A percentile compares a stretch with the other conserved stretches of the same genome.
Conservation (phyloP, 2,113 vertebrate species). For the Channa maculata region DNA sequence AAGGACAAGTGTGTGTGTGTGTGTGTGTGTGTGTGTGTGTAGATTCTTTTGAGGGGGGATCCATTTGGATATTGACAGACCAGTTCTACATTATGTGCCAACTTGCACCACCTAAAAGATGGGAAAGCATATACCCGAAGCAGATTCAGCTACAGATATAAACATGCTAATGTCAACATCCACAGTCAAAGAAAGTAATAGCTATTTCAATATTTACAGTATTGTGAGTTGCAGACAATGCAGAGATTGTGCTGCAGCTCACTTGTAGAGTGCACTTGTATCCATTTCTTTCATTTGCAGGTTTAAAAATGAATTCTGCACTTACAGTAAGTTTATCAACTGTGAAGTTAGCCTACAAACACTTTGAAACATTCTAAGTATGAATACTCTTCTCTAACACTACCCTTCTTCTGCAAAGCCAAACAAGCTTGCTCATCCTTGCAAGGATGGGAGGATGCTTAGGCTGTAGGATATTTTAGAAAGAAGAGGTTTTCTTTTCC, state of each 20-base stretch:
- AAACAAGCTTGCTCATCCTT: background rate
- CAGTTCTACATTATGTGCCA: background rate
- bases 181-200: background rate
- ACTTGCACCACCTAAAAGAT: background rate
- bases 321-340: too few relatives aligned
- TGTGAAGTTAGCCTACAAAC: too few relatives aligned
- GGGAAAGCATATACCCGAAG: background rate
- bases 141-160: background rate
- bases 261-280: background rate
- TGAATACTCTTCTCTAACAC: too few relatives aligned
- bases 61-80: background rate
- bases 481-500: constrained; percentile 32
- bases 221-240: background rate
- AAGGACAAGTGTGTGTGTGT: constrained; percentile 21
- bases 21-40: constrained; percentile 4
- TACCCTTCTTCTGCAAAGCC: background rate
- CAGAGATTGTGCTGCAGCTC: background rate
- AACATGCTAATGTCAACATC: background rate
- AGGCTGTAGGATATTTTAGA: constrained; percentile 8
- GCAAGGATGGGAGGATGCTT: background rate
- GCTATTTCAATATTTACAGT: background rate
- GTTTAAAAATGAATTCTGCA: too few relatives aligned
- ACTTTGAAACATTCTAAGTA: background rate
- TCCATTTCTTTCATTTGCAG: constrained; percentile 8
- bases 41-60: too few relatives aligned